Evolutionary conservation across 2,888 invertebrate genomes (phyloP).

Genomic region (Trissonchulus latispiculum): DNA sequence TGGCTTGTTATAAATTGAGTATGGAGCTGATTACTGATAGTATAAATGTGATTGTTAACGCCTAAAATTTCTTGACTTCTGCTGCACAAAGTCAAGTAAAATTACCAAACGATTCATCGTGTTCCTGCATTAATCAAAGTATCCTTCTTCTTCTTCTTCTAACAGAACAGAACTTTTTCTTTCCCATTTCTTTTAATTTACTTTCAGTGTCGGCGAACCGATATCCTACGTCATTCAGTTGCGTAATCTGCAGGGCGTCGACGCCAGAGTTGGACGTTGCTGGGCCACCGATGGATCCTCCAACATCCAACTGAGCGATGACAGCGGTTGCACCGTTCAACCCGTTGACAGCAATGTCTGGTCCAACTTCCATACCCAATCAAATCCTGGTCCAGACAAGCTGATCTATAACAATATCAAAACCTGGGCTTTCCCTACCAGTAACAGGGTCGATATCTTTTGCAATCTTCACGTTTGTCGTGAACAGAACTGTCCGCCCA

Average conservation of each 20-base stretch:
- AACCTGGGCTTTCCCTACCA: constrained; percentile 36
- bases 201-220: constrained; percentile 31
- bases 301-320: constrained; percentile 28
- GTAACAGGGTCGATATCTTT: constrained; percentile 29
- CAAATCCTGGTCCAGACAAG: background rate
- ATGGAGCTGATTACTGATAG: no score
- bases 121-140: no score
- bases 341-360: constrained; percentile 27
- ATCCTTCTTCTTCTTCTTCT: no score
- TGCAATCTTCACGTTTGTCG: constrained; percentile 33
- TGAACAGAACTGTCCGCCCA: background rate
- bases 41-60: no score
- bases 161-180: no score
- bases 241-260: constrained; percentile 28
- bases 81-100: no score
- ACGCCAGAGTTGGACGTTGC: constrained; percentile 31
- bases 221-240: constrained; percentile 32
- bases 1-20: no score
- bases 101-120: no score
- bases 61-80: no score
- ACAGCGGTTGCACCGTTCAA: constrained; percentile 24
- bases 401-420: constrained; percentile 27
- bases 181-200: no score
- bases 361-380: constrained; percentile 25
- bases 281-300: constrained; percentile 32